Conservation (phyloP, 2,113 vertebrate species). For the Mastomys coucha region DNA sequence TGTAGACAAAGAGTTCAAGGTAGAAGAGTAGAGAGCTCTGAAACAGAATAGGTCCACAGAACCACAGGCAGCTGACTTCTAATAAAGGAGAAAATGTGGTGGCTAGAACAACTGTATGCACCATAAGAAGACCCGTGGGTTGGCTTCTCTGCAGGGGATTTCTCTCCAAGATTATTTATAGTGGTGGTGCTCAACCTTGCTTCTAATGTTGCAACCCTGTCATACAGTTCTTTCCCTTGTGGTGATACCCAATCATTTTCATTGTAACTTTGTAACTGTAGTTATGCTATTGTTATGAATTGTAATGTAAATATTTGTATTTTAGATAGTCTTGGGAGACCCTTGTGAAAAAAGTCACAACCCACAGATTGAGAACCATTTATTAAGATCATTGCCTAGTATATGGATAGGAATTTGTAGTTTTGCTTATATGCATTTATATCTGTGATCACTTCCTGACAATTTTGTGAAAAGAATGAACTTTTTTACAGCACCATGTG, state of each 20-base stretch:
- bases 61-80: neutral
- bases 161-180: neutral
- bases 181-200: neutral
- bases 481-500: neutral
- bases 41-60: neutral
- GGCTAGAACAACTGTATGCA: neutral
- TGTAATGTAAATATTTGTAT: neutral
- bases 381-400: neutral
- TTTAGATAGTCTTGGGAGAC: neutral
- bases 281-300: neutral
- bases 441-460: neutral
- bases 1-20: accelerated
- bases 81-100: neutral
- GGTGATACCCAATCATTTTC: neutral
- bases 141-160: neutral
- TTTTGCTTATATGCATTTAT: neutral
- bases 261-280: neutral
- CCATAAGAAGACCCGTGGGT: neutral
- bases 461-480: neutral
- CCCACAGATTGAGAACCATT: neutral
- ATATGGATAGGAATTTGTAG: no score
- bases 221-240: neutral
- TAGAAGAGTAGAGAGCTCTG: no score
- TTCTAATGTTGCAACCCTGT: neutral
- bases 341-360: neutral